phyloP scores from a whole-genome alignment of 2,113 vertebrate genomes.

The Neoarius graeffei region DNA sequence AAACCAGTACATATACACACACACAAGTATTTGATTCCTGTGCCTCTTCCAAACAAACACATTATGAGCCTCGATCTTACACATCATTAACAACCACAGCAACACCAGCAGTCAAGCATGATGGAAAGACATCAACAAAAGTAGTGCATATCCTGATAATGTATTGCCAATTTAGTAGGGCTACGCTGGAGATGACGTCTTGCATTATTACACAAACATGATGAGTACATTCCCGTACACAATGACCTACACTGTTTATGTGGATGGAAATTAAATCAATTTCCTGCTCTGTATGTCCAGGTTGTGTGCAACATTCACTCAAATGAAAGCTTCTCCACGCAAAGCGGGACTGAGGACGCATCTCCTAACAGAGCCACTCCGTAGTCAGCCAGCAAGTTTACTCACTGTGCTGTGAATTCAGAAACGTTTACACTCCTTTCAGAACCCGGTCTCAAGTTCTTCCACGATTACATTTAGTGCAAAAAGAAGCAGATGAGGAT shows the following conservation, averaged over 20 bases:
- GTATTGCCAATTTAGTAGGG: constrained; percentile 57
- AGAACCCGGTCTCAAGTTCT: not conserved
- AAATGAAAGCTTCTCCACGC: constrained; percentile 55
- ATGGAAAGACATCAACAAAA: constrained; percentile 57
- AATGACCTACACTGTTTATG: constrained; percentile 8
- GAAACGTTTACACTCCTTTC: not conserved
- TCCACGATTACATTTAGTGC: constrained; percentile 70
- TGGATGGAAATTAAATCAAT: constrained; percentile 35
- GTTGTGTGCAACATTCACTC: constrained; percentile 47
- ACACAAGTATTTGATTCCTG: not conserved
- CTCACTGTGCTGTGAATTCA: constrained; percentile 13
- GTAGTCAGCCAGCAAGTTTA: constrained; percentile 24
- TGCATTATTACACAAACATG: constrained; percentile 40
- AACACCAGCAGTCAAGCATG: constrained; percentile 57
- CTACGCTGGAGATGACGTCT: constrained; percentile 51
- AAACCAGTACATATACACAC: constrained; percentile 17
- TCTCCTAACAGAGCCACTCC: constrained; percentile 40
- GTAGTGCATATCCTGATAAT: constrained; percentile 57
- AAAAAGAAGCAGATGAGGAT: constrained; percentile 71
- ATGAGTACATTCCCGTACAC: constrained; percentile 36
- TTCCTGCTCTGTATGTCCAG: constrained; percentile 49
- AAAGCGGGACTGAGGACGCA: constrained; percentile 58
- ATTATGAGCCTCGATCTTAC: constrained; percentile 53
- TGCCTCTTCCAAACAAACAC: constrained; percentile 45
- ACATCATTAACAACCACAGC: constrained; percentile 54